Evolutionary conservation across 2,888 invertebrate species (phyloP).

Genomic region (Epistrophe eligans): DNA sequence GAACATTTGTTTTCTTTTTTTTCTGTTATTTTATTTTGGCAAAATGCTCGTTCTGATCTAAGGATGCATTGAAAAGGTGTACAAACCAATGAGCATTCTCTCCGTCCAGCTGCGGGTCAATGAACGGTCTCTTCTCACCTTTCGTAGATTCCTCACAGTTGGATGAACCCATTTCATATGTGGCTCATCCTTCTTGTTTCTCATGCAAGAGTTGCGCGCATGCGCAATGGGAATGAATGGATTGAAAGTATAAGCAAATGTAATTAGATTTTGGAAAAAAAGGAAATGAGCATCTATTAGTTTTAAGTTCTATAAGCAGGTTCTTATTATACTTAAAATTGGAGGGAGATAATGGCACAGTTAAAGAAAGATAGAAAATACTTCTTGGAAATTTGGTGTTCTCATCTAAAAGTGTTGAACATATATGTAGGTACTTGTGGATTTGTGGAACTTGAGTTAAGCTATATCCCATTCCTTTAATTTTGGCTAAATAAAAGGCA

Average conservation of each 20-base stretch:
- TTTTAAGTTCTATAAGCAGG: constrained; percentile 27
- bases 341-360: background rate
- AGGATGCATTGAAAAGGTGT: constrained; percentile 74
- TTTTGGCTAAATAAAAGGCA: background rate
- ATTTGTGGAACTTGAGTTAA: no score
- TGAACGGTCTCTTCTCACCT: constrained; percentile 73
- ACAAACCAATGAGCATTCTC: constrained; percentile 52
- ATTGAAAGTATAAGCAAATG: constrained; percentile 32
- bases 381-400: background rate
- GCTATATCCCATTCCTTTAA: no score
- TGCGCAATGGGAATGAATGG: constrained; percentile 41
- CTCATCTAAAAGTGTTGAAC: no score
- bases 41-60: constrained; percentile 66
- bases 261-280: constrained; percentile 34
- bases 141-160: constrained; percentile 71
- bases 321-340: constrained; percentile 1
- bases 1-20: constrained; percentile 43
- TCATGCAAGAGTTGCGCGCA: constrained; percentile 26
- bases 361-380: background rate
- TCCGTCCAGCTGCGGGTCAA: constrained; percentile 69
- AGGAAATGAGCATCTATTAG: constrained; percentile 50
- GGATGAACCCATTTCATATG: constrained; percentile 65
- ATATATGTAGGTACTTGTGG: no score
- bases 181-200: constrained; percentile 54
- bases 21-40: constrained; percentile 30